phyloP scores from a whole-genome alignment of 2,888 invertebrate genomes.

The Hoplodrina blanda region DNA sequence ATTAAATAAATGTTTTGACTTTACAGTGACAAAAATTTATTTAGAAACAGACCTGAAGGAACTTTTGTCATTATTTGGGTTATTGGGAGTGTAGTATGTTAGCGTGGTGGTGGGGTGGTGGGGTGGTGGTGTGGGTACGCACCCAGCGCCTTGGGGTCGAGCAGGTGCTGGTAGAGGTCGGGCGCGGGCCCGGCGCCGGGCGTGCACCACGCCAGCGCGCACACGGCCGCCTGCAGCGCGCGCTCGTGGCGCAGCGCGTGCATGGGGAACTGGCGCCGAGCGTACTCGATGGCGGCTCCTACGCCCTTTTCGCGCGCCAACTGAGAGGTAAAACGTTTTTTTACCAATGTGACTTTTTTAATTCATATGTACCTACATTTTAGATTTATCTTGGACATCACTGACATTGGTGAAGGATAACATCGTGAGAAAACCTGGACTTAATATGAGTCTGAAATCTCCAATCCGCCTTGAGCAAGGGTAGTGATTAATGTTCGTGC shows the following conservation, averaged over 20 bases:
- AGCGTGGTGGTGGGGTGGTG: neutral
- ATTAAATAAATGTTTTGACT: too few species aligned
- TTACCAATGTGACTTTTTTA: too few species aligned
- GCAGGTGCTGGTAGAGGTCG: slow-evolving; percentile 77
- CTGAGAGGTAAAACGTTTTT: slow-evolving; percentile 58
- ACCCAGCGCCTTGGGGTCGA: slow-evolving; percentile 80
- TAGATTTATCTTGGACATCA: too few species aligned
- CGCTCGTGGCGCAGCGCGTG: slow-evolving; percentile 87
- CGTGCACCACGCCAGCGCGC: slow-evolving; percentile 87
- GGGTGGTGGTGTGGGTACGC: slow-evolving; percentile 30
- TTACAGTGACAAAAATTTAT: too few species aligned
- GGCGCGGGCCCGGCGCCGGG: slow-evolving; percentile 80
- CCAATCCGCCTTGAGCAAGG: too few species aligned
- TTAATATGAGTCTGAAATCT: too few species aligned
- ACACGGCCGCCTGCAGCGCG: slow-evolving; percentile 84
- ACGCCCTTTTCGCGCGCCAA: slow-evolving; percentile 91
- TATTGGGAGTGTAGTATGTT: too few species aligned
- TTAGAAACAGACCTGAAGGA: too few species aligned
- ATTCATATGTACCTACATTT: too few species aligned
- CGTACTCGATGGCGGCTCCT: slow-evolving; percentile 96
- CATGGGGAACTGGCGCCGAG: slow-evolving; percentile 95
- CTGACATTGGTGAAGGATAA: neutral
- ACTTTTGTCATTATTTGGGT: too few species aligned
- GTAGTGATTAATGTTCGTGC: too few species aligned
- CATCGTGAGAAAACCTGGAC: too few species aligned